Conservation (phyloP, 2,797 vertebrate genomes). For the Lepus oiostolus region DNA sequence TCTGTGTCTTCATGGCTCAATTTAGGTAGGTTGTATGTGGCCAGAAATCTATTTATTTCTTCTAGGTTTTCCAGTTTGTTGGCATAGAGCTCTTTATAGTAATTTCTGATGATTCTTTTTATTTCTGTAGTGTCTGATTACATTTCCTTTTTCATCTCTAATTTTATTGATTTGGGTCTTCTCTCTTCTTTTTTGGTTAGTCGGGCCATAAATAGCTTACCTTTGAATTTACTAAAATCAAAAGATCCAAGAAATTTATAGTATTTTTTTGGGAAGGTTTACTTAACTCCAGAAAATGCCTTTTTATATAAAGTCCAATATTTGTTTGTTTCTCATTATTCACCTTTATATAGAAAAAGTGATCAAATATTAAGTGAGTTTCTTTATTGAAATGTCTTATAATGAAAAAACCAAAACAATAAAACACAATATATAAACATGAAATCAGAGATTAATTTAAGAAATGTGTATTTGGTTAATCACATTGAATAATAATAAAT, state of each 20-base stretch:
- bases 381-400: slow-evolving; percentile 10
- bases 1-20: no score
- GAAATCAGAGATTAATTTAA: slow-evolving; percentile 44
- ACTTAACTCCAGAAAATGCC: neutral
- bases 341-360: neutral
- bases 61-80: no score
- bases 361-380: neutral
- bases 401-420: neutral
- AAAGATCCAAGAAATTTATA: neutral
- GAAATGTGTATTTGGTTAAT: neutral
- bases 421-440: neutral
- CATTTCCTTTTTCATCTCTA: no score
- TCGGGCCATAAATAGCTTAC: no score
- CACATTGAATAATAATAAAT: neutral
- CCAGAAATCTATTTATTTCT: no score
- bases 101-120: no score
- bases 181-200: no score
- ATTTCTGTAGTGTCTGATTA: no score
- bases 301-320: neutral
- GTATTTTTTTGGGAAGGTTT: neutral
- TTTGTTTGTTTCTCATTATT: neutral
- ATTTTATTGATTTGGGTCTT: no score
- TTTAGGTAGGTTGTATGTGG: no score
- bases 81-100: no score
- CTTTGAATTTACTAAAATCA: neutral